phyloP scores from a whole-genome alignment of 1,140 invertebrate species.

The Solen grandis region DNA sequence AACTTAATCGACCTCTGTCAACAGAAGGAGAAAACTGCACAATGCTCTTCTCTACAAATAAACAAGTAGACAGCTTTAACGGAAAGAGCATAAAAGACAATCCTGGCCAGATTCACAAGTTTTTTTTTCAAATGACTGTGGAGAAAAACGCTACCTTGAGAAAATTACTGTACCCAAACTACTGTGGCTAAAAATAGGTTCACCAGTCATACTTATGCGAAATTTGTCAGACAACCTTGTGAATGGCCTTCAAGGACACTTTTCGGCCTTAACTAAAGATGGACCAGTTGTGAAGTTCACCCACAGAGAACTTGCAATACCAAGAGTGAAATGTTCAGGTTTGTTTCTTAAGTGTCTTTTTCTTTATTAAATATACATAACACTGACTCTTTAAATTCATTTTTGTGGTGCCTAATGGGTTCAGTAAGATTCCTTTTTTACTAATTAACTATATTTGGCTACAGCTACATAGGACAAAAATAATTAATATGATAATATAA shows the following conservation, averaged over 20 bases:
- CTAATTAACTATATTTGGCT: no score
- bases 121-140: conserved; percentile 11
- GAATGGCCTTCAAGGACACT: conserved; percentile 24
- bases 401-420: no score
- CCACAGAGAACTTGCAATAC: background rate
- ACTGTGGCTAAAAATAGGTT: conserved; percentile 33
- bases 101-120: conserved; percentile 11
- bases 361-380: no score
- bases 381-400: no score
- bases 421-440: no score
- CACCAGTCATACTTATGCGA: conserved; percentile 9
- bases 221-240: conserved; percentile 29
- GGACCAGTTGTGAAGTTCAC: background rate
- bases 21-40: background rate
- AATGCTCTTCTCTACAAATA: conserved; percentile 35
- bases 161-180: background rate
- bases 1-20: background rate
- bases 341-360: no score
- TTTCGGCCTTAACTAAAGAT: conserved; percentile 5
- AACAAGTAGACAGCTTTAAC: conserved; percentile 18
- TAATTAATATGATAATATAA: no score
- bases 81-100: background rate
- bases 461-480: no score
- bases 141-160: conserved; percentile 1
- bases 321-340: background rate